Conservation (phyloP, 2,888 invertebrate species). For the Xestoiulus laeticollis region DNA sequence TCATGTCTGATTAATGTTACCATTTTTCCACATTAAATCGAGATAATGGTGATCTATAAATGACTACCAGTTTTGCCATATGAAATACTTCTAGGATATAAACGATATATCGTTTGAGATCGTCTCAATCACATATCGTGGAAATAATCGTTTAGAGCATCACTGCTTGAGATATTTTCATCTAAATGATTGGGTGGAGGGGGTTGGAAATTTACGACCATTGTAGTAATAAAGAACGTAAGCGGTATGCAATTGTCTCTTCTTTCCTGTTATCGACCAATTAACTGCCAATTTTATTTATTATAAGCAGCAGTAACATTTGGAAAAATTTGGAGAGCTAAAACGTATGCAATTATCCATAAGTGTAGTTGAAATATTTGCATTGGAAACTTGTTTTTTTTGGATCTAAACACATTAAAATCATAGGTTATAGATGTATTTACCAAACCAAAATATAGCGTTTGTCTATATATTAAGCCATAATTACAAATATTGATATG, state of each 20-base stretch:
- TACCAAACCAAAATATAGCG: too few species aligned
- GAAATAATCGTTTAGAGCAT: not conserved
- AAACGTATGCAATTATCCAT: too few species aligned
- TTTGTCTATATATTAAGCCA: too few species aligned
- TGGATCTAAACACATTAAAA: too few species aligned
- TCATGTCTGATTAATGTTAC: not conserved
- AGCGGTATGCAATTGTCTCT: not conserved
- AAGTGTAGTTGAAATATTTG: too few species aligned
- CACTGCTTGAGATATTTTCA: not conserved
- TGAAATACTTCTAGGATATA: not conserved
- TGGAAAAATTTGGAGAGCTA: not conserved
- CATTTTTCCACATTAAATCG: not conserved
- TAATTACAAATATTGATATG: too few species aligned
- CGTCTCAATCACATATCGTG: not conserved
- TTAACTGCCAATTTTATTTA: not conserved
- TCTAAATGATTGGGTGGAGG: not conserved
- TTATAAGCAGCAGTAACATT: too few species aligned
- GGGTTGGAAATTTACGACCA: not conserved
- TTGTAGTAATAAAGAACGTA: not conserved
- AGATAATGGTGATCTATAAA: not conserved
- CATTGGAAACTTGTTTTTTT: too few species aligned
- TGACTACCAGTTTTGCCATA: not conserved
- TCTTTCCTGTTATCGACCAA: not conserved
- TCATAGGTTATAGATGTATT: too few species aligned
- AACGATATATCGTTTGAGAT: not conserved